Percentiles rank a stretch among this genome's conserved stretches.
Evolutionary conservation across 2,888 invertebrate genomes (phyloP).

Genomic region (Drosophila mimetica): DNA sequence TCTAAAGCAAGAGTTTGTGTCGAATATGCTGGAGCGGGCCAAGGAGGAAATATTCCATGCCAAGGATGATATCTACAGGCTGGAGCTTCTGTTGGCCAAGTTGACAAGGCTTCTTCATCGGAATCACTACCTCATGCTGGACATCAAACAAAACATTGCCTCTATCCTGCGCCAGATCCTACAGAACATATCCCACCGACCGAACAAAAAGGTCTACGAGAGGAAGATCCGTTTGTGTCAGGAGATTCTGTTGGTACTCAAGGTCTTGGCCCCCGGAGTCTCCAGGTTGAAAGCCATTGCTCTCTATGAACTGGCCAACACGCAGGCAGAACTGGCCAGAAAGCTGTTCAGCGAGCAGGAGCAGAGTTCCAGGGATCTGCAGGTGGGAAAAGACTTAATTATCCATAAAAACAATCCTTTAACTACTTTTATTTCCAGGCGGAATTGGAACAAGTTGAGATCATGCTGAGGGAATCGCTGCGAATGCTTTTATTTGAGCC

Average conservation of each 20-base stretch:
- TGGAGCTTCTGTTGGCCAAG: slow-evolving; percentile 86
- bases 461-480: slow-evolving; percentile 87
- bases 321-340: slow-evolving; percentile 86
- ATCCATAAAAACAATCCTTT: too few species aligned
- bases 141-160: slow-evolving; percentile 89
- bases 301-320: slow-evolving; percentile 90
- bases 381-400: slow-evolving; percentile 49
- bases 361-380: slow-evolving; percentile 60
- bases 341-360: slow-evolving; percentile 78
- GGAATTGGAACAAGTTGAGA: slow-evolving; percentile 86
- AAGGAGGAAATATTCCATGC: slow-evolving; percentile 84
- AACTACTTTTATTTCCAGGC: slow-evolving; percentile 79
- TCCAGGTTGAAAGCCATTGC: slow-evolving; percentile 87
- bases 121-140: slow-evolving; percentile 89
- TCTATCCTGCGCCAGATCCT: slow-evolving; percentile 86
- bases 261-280: slow-evolving; percentile 87
- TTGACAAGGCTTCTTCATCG: slow-evolving; percentile 87
- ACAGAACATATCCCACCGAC: slow-evolving; percentile 85
- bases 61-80: slow-evolving; percentile 78
- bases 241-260: slow-evolving; percentile 88
- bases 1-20: slow-evolving; percentile 83
- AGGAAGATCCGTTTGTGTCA: slow-evolving; percentile 88
- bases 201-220: slow-evolving; percentile 86
- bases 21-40: slow-evolving; percentile 84
- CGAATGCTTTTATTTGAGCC: slow-evolving; percentile 90